Base-by-base conservation (phyloP, 2,888 invertebrate genomes). In the Heliconius ethilla region DNA sequence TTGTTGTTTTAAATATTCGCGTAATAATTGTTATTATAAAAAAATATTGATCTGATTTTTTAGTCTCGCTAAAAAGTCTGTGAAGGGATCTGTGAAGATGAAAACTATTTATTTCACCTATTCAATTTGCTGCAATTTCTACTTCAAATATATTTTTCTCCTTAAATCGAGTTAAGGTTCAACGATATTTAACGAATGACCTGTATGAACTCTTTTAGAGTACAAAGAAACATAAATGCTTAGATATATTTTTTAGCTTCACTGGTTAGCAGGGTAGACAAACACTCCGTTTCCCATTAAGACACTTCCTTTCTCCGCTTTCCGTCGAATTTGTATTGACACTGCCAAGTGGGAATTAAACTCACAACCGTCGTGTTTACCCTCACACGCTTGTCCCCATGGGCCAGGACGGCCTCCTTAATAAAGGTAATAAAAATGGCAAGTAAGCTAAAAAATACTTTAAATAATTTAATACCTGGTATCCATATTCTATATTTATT, bases 401-500 rank as follows among this genome's bases (percentile, higher is more conserved):
- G 11, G 22, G 10, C n/a, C 59, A 59, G n/a, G 59, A 59, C 59
- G 10, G 22, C 22, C 22, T 45, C 0, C 15, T 6, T 45, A 15
- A 15, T 51, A 37, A 10, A 51, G 18, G 51, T 51, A 51, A 6
- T 51, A 3, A 10, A 55, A 59, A 10, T 59, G 9, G n/a, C n/a
- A n/a, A n/a, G n/a, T 59, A 22, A 18, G 22, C n/a, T n/a, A 9
- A n/a, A n/a, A n/a, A n/a, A 59, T 59, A 59, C 2, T 59, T 59
- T 59, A 59, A 59, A 59, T 37, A 33, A n/a, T 59, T 15, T 62
- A 25, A 62, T 62, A 62, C 11, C 40, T 74, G 18, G 22, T 73
- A 63, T 11, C 18, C 15, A 40, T 73, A 62, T 63, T 37, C 37
- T 73, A 40, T 62, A 25, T 63, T 55, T 70, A 51, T 45, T 40